A percentile compares a stretch with the other conserved stretches of the same genome.
Conservation (phyloP, 2,797 vertebrate genomes). For the Cichlasoma orientale region DNA sequence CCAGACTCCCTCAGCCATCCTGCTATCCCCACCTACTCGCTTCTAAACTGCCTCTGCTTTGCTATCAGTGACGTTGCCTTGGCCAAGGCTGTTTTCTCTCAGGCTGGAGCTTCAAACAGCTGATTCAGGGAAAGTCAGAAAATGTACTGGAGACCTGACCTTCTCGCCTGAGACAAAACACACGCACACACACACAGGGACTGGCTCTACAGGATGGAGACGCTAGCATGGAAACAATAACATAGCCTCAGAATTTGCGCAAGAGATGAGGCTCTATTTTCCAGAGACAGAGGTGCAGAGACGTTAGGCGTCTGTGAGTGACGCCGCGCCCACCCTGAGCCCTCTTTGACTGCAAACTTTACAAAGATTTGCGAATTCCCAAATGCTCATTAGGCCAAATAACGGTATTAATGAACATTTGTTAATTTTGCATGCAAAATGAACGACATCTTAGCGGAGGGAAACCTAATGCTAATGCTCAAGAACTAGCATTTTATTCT, state of each 20-base stretch:
- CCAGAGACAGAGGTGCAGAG: conserved; percentile 39
- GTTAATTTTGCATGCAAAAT: not conserved
- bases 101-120: conserved; percentile 82
- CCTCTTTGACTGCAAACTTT: conserved; percentile 11
- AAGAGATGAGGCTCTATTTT: conserved; percentile 58
- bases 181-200: conserved; percentile 85
- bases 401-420: not conserved
- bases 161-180: conserved; percentile 93
- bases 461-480: not conserved
- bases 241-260: conserved; percentile 57
- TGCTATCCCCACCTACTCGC: conserved; percentile 16
- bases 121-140: conserved; percentile 87
- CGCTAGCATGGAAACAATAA: conserved; percentile 79
- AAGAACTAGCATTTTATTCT: not conserved
- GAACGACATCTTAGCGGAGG: not conserved
- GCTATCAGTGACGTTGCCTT: conserved; percentile 86
- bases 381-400: not conserved
- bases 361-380: not conserved
- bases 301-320: not conserved
- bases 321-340: not conserved
- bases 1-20: not conserved
- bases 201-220: conserved; percentile 77
- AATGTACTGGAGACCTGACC: conserved; percentile 83
- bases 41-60: conserved; percentile 64
- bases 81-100: conserved; percentile 86